A percentile compares a stretch with the other conserved stretches of the same genome.
Evolutionary conservation across 2,113 vertebrate genomes (phyloP).

Genomic region (Glareola pratincola): DNA sequence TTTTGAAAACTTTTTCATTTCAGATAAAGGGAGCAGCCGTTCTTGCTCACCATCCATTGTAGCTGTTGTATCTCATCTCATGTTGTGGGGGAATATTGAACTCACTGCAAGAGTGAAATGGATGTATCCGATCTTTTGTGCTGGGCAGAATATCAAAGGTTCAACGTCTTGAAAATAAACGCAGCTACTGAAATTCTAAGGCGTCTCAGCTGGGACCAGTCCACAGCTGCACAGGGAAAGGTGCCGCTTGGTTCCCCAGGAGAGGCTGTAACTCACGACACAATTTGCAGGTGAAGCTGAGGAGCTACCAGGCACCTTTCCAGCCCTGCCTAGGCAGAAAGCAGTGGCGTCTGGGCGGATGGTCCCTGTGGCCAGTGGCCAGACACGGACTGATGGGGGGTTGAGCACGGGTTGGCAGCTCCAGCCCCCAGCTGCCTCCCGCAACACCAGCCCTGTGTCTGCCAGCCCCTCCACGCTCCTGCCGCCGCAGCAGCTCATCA

Average conservation of each 20-base stretch:
- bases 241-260: background rate
- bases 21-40: background rate
- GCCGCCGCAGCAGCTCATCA: rapidly evolving
- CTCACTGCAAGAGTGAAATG: background rate
- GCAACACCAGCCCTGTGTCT: background rate
- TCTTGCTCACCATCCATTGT: background rate
- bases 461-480: rapidly evolving
- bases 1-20: background rate
- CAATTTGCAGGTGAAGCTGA: background rate
- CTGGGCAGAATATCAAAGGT: background rate
- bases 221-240: background rate
- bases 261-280: background rate
- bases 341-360: rapidly evolving
- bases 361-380: background rate
- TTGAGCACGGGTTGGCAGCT: background rate
- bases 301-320: background rate
- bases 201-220: background rate
- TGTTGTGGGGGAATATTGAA: background rate
- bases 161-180: background rate
- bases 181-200: background rate
- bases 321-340: background rate
- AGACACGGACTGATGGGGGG: background rate
- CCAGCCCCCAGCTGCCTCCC: background rate
- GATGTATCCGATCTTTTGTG: background rate
- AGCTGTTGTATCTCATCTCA: background rate